Evolutionary conservation across 2,888 invertebrate genomes (phyloP).

Genomic region (Acanthosepion esculentum): DNA sequence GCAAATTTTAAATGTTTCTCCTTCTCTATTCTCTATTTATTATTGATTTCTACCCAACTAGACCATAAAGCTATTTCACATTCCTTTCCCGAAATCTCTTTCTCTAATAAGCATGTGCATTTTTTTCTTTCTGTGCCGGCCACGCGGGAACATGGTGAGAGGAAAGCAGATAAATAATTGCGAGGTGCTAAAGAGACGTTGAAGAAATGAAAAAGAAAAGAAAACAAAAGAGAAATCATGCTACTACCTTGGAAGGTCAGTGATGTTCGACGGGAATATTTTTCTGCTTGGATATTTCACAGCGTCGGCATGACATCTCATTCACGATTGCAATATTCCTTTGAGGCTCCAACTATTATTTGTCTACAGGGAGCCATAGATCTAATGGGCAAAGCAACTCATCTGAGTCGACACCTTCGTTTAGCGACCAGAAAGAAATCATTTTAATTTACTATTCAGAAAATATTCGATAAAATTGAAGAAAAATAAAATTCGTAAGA

Average conservation of each 20-base stretch:
- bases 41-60: background rate
- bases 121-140: background rate
- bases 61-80: background rate
- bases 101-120: background rate
- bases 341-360: background rate
- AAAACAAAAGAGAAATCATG: background rate
- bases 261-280: background rate
- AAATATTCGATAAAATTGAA: background rate
- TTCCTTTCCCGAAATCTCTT: background rate
- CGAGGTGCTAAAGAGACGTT: background rate
- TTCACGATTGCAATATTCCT: constrained; percentile 4
- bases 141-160: background rate
- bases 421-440: background rate
- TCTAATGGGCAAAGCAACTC: background rate
- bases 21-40: background rate
- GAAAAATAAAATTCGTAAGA: background rate
- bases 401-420: background rate
- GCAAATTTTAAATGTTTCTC: background rate
- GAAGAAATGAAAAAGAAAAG: background rate
- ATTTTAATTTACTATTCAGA: background rate
- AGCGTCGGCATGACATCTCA: background rate
- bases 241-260: background rate
- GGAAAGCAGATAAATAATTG: background rate
- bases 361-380: background rate
- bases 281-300: background rate